phyloP scores from a whole-genome alignment of 2,888 invertebrate species.

The Strigamia maritima region DNA sequence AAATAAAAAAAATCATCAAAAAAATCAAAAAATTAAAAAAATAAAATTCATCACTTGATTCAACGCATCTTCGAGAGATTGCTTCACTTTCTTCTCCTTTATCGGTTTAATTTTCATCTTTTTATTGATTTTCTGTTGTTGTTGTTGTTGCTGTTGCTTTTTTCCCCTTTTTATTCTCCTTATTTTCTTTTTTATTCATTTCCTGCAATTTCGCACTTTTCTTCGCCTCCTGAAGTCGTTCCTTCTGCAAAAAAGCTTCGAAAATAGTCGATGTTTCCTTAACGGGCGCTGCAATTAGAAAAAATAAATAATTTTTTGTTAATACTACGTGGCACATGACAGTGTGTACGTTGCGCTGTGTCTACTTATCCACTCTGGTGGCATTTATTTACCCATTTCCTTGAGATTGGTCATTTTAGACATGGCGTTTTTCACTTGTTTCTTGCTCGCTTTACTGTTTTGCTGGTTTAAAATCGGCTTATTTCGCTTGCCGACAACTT shows the following conservation, averaged over 20 bases:
- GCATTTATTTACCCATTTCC: no score
- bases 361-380: no score
- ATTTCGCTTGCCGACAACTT: not conserved
- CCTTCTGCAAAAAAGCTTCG: slow-evolving; percentile 42
- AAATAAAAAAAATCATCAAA: no score
- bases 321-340: not conserved
- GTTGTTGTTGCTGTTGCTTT: not conserved
- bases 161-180: not conserved
- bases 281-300: slow-evolving; percentile 39
- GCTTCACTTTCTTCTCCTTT: not conserved
- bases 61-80: not conserved
- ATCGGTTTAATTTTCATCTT: slow-evolving; percentile 5
- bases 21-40: not conserved
- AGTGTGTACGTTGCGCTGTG: no score
- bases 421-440: not conserved
- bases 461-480: not conserved
- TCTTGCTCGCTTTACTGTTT: not conserved
- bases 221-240: slow-evolving; percentile 37
- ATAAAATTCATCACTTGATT: not conserved
- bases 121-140: not conserved
- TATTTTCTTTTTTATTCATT: slow-evolving; percentile 38
- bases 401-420: not conserved
- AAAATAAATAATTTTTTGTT: not conserved
- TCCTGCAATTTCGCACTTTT: not conserved
- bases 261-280: slow-evolving; percentile 41